These are phyloP conservation scores for Polydrusus cervinus DNA, from an alignment of 2,888 invertebrate genomes.

Conservation along the genomic window DNA sequence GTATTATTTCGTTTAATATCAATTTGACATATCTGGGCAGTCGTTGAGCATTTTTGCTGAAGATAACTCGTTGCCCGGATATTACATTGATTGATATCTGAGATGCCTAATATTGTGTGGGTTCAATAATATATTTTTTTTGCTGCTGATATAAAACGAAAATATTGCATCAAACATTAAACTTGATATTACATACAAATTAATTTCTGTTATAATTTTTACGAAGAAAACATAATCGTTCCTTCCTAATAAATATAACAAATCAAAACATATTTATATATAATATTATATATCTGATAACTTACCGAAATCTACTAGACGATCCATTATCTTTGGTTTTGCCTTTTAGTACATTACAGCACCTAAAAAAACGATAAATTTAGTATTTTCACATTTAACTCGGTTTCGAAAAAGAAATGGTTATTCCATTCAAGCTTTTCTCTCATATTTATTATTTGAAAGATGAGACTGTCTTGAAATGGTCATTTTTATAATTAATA, in stretches of 20 bases:
- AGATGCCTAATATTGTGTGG: constrained; percentile 33
- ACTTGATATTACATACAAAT: too few relatives aligned
- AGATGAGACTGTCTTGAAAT: too few relatives aligned
- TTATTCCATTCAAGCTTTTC: too few relatives aligned
- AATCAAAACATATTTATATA: too few relatives aligned
- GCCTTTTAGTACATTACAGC: not conserved
- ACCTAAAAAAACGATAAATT: not conserved
- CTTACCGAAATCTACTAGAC: not conserved
- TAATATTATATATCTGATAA: not conserved
- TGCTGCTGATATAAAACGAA: not conserved
- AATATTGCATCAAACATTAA: too few relatives aligned
- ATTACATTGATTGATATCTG: constrained; percentile 49
- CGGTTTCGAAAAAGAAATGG: too few relatives aligned
- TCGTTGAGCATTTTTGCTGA: constrained; percentile 59
- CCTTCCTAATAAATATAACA: too few relatives aligned
- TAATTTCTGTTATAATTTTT: not conserved
- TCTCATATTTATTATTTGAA: too few relatives aligned
- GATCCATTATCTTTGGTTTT: not conserved
- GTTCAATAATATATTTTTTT: not conserved
- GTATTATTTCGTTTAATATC: too few relatives aligned
- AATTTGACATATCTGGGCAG: constrained; percentile 38
- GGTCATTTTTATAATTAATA: too few relatives aligned
- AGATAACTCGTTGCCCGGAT: constrained; percentile 57
- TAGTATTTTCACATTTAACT: not conserved
- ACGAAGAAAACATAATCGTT: too few relatives aligned